These are phyloP conservation scores for Clunio marinus DNA, from an alignment of 2,888 invertebrate species.

Conservation along the genomic window DNA sequence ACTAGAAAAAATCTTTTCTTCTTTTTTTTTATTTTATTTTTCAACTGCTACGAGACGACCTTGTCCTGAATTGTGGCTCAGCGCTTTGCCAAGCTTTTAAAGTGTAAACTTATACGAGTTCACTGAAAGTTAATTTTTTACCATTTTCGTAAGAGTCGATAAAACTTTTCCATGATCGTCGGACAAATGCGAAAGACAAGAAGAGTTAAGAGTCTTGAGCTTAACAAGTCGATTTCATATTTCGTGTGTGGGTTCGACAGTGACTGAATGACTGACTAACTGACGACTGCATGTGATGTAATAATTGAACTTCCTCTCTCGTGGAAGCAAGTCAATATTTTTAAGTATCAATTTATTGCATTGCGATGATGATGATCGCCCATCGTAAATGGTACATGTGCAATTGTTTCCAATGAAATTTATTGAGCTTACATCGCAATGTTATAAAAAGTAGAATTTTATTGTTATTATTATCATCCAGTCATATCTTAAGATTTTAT, in stretches of 20 bases:
- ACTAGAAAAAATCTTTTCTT: slow-evolving; percentile 19
- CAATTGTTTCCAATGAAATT: not conserved
- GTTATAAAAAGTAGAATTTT: too few species aligned
- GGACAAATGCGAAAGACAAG: too few species aligned
- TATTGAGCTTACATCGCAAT: not conserved
- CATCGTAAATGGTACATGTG: slow-evolving; percentile 5
- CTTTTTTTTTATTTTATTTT: too few species aligned
- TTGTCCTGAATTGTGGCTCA: slow-evolving; percentile 38
- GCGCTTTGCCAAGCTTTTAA: slow-evolving; percentile 11
- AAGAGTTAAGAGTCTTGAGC: too few species aligned
- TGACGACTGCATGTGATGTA: too few species aligned
- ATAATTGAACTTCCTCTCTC: slow-evolving; percentile 27
- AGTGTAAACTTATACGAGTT: not conserved
- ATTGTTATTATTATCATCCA: too few species aligned
- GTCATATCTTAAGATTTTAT: too few species aligned
- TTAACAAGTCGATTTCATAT: too few species aligned
- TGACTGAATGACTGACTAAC: too few species aligned
- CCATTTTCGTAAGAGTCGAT: not conserved
- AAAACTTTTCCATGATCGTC: too few species aligned
- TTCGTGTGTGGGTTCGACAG: too few species aligned
- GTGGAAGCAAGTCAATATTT: slow-evolving; percentile 13
- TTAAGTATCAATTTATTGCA: slow-evolving; percentile 27
- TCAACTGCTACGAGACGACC: slow-evolving; percentile 28
- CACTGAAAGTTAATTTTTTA: not conserved
- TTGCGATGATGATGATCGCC: not conserved